Conservation (phyloP, 2,888 invertebrate genomes). For the Tupiocoris notatus region DNA sequence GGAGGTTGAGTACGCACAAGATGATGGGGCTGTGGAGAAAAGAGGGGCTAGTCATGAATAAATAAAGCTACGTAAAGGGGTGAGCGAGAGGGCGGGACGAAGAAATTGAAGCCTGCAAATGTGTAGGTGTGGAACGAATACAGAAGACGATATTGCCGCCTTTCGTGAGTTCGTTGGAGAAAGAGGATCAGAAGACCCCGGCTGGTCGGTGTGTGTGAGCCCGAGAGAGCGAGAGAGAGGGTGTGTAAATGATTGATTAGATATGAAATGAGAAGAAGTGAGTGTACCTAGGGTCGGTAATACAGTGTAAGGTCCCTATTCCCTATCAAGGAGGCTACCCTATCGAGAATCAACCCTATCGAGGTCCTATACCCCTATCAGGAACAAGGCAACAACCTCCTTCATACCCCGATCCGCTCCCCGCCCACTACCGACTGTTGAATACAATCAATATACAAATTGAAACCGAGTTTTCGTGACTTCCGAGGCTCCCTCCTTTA, state of each 20-base stretch:
- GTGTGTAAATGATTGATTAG: slow-evolving; percentile 38
- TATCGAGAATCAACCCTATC: not conserved
- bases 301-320: not conserved
- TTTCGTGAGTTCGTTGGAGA: not conserved
- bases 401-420: slow-evolving; percentile 7
- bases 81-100: slow-evolving; percentile 11
- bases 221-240: not conserved
- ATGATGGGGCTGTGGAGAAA: too few relatives aligned
- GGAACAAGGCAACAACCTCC: not conserved
- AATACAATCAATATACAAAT: slow-evolving; percentile 26
- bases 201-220: not conserved
- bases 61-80: slow-evolving; percentile 18
- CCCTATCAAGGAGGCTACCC: not conserved
- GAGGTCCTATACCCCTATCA: not conserved
- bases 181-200: not conserved
- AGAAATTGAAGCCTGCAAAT: slow-evolving; percentile 32
- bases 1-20: not conserved
- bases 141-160: too few relatives aligned
- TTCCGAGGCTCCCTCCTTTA: not conserved
- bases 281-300: slow-evolving; percentile 2
- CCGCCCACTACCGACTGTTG: slow-evolving; percentile 22
- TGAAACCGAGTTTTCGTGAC: not conserved
- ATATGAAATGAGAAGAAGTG: slow-evolving; percentile 24
- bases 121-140: slow-evolving; percentile 29
- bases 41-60: slow-evolving; percentile 23